phyloP scores from a whole-genome alignment of 2,797 vertebrate species.

The Coilia nasus region DNA sequence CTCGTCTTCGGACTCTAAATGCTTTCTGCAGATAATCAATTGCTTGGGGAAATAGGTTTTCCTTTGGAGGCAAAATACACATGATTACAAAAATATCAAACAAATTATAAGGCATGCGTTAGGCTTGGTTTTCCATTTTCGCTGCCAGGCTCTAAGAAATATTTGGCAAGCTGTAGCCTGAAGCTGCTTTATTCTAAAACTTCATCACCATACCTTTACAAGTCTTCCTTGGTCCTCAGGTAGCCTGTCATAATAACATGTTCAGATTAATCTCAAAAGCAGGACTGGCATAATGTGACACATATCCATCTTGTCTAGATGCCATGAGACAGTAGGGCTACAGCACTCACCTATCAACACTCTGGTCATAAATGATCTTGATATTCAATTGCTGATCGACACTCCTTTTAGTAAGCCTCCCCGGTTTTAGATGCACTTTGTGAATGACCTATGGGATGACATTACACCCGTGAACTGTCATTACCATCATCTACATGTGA shows the following conservation, averaged over 20 bases:
- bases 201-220: constrained; percentile 75
- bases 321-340: background rate
- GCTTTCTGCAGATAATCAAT: constrained; percentile 91
- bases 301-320: background rate
- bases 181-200: background rate
- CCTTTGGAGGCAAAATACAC: constrained; percentile 68
- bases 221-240: constrained; percentile 78
- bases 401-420: constrained; percentile 85
- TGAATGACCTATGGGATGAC: constrained; percentile 78
- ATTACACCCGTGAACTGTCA: background rate
- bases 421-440: constrained; percentile 82
- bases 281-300: constrained; percentile 33
- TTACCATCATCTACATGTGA: background rate
- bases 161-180: background rate
- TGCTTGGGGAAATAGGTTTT: constrained; percentile 93
- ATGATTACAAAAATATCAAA: constrained; percentile 9
- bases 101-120: background rate
- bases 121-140: background rate
- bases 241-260: constrained; percentile 67
- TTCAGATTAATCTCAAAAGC: constrained; percentile 26
- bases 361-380: constrained; percentile 87
- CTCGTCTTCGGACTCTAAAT: constrained; percentile 85
- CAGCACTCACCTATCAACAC: constrained; percentile 86
- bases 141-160: background rate
- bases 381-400: constrained; percentile 85